Base-by-base conservation (phyloP, 1,140 invertebrate species). In the Melipona quadrifasciata region DNA sequence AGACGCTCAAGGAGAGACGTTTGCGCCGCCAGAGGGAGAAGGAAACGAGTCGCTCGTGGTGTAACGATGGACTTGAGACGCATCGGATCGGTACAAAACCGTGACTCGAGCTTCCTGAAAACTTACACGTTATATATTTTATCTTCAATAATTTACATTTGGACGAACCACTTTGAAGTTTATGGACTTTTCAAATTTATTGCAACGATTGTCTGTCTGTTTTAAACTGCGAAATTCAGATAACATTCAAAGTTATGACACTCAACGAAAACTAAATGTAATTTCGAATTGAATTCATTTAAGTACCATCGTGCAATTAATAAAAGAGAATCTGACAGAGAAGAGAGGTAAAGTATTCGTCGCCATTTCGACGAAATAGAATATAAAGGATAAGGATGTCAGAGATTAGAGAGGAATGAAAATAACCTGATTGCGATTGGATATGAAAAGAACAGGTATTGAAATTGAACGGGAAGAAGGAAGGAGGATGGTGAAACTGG, bases 1-100 rank as follows among this genome's bases (percentile, higher is more conserved):
- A 77, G 84, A 76, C 34, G 19, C 16, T 65, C 72, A 76, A 47
- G 83, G 82, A 77, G 68, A 76, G 78, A 75, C 61, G 87, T 72
- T 68, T 64, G 71, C 34, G 19, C 34, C 8, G 19, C 65, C 57
- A 27, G 82, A 73, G 27, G 72, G 39, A 87, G 24, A 31, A 80
- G n/a, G 70, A 79, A 85, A 85, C 53, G 67, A 27, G 64, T 61
- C 39, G 58, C 24, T 24, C 16, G 34, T 11, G 53, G 64, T 70
- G 34, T 14, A 84, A 70, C 57, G 67, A 85, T 67, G 53, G 86
- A 70, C 27, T 78, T 55, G 34, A 84, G 5, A 58, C 61, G 39
- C 58, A 19, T 55, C 27, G 16, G 64, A 19, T 72, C 16, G 16
- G 57, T 51, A n/a, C 34, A 71, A 76, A 70, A 61, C 17, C 39